Evolutionary conservation across 2,888 invertebrate genomes (phyloP).

Genomic region (Cetonia aurata): DNA sequence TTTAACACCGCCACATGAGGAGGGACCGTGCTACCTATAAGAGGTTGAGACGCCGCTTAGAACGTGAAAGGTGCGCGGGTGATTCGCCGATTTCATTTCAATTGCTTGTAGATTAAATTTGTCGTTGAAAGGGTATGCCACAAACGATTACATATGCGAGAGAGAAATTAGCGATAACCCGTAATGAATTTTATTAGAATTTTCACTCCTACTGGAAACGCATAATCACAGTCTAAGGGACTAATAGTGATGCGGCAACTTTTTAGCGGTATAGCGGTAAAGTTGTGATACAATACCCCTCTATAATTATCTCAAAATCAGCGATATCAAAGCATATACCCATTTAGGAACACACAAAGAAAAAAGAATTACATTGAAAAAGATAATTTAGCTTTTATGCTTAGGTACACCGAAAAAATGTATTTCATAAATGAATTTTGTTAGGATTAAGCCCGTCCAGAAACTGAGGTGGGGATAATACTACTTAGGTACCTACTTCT

Average conservation of each 20-base stretch:
- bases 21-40: constrained; percentile 34
- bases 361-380: not conserved
- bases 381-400: no score
- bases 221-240: constrained; percentile 52
- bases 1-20: constrained; percentile 50
- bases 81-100: not conserved
- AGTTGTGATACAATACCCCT: constrained; percentile 56
- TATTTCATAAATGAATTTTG: not conserved
- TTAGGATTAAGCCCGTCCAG: not conserved
- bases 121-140: no score
- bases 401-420: no score
- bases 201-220: no score
- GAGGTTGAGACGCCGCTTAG: constrained; percentile 42
- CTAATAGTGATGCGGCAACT: constrained; percentile 53
- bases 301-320: constrained; percentile 56
- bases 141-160: no score
- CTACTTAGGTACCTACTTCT: no score
- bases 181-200: no score
- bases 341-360: not conserved
- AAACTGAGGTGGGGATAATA: not conserved
- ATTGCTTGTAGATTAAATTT: no score
- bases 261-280: constrained; percentile 54
- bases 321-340: constrained; percentile 34
- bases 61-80: constrained; percentile 44
- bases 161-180: no score